Evolutionary conservation across 2,888 invertebrate genomes (phyloP), one percentile per base, ranked within the genome.

Genomic region (Celastrina argiolus): DNA sequence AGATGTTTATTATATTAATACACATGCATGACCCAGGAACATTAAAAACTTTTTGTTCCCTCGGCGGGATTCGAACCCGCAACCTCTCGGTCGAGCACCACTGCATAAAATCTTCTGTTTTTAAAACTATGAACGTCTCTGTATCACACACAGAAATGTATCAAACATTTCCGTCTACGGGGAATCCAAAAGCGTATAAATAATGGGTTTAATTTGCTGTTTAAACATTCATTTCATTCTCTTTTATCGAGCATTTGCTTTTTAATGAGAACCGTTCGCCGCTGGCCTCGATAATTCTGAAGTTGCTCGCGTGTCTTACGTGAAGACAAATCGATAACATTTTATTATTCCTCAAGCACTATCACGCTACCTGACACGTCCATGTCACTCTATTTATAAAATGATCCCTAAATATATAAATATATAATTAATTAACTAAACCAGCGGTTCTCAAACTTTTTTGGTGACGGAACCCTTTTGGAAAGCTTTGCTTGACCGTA

Each of bases 291-390:
- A 61, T 61, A 36, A 61, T 14, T 36, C 61, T 39, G 22, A 61
- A 39, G 36, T 61, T 31, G 22, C 12, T 61, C 22, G 61, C 61
- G 39, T 61, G 61, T 22, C 59, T 59, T 61, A 39, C 39, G 36
- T 36, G 26, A 51, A 51, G 51, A 8, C 28, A 10, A 36, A 61
- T 61, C 61, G 34, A 61, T 39, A 61, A 18, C 22, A 61, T 59
- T 59, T 58, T 58, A 59, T 59, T 34, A 59, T 59, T 26, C 51
- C 51, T 26, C 14, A 10, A 12, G 51, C 12, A 22, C 51, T 51
- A 51, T 51, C 22, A 51, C 51, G 51, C 22, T 51, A 51, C 22
- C 22, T 51, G 51, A 14, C 51, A 51, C 14, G 22, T 51, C 18
- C 10, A 2, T 14, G 22, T 51, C 22, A 51, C 51, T 22, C 26